Percentiles rank a stretch among this genome's conserved stretches.
These are phyloP conservation scores for Scopus umbretta DNA, from an alignment of 2,113 vertebrate genomes.

Conservation along the genomic window DNA sequence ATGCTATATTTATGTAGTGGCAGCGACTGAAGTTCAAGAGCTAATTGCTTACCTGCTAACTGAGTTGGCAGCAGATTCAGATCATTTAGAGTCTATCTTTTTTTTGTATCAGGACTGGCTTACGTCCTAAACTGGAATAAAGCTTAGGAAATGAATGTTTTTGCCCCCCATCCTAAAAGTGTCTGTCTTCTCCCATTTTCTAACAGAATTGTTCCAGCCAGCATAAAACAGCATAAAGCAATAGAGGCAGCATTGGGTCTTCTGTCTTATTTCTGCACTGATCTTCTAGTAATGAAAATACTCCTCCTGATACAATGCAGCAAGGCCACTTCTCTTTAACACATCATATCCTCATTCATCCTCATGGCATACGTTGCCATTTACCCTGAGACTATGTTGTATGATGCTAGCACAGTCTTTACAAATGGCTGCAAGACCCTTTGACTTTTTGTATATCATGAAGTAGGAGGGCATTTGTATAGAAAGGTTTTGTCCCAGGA, in stretches of 20 bases:
- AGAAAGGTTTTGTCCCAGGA: background rate
- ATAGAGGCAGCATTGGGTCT: background rate
- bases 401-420: background rate
- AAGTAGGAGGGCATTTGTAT: background rate
- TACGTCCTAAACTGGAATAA: background rate
- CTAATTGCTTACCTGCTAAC: background rate
- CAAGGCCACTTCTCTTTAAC: background rate
- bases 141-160: background rate
- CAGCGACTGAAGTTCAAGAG: background rate
- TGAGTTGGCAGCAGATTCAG: background rate
- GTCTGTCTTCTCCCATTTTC: background rate
- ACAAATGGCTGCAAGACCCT: background rate
- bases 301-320: background rate
- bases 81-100: background rate
- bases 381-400: background rate
- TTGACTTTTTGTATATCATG: background rate
- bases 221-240: background rate
- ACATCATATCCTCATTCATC: background rate
- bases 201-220: background rate
- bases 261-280: background rate
- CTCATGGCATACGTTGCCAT: accelerated
- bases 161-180: background rate
- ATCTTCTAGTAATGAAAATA: background rate
- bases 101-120: background rate
- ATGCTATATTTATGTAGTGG: background rate